Evolutionary conservation across 2,113 vertebrate species (phyloP).

Genomic region (Mustela nigripes): DNA sequence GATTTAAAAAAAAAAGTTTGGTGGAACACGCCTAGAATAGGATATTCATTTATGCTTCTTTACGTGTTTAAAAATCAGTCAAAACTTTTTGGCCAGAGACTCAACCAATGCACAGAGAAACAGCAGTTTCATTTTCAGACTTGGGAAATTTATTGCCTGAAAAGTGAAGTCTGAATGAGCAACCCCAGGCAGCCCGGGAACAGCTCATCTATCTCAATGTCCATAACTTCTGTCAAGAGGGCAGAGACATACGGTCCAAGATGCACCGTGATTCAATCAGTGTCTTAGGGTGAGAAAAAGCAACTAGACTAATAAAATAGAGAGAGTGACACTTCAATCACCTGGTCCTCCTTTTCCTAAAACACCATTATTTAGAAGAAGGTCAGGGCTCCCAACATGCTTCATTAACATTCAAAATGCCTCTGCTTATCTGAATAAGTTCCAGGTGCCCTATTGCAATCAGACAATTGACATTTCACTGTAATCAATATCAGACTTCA

Average conservation of each 20-base stretch:
- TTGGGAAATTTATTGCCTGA: slow-evolving; percentile 40
- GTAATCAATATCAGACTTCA: slow-evolving; percentile 82
- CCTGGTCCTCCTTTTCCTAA: slow-evolving; percentile 32
- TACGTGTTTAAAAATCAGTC: not conserved
- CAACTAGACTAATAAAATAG: slow-evolving; percentile 72
- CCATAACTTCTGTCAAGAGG: slow-evolving; percentile 65
- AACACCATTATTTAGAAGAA: slow-evolving; percentile 54
- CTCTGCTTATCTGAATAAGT: slow-evolving; percentile 78
- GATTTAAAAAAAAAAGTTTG: not conserved
- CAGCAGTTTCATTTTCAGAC: slow-evolving; percentile 37
- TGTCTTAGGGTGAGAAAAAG: slow-evolving; percentile 71
- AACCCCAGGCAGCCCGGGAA: slow-evolving; percentile 63
- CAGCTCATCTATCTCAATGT: slow-evolving; percentile 53
- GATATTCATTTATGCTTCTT: not conserved
- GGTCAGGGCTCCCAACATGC: slow-evolving; percentile 47
- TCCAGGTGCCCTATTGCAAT: slow-evolving; percentile 77
- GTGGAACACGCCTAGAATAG: not conserved
- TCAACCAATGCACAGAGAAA: slow-evolving; percentile 21
- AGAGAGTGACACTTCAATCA: slow-evolving; percentile 66
- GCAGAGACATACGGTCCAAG: slow-evolving; percentile 22
- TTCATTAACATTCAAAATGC: slow-evolving; percentile 35
- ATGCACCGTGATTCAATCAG: slow-evolving; percentile 59
- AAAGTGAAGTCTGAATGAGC: slow-evolving; percentile 64
- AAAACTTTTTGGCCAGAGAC: not conserved
- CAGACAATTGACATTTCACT: slow-evolving; percentile 76